These are phyloP conservation scores for Tenrec ecaudatus DNA, from an alignment of 2,113 vertebrate genomes.

Conservation along the genomic window DNA sequence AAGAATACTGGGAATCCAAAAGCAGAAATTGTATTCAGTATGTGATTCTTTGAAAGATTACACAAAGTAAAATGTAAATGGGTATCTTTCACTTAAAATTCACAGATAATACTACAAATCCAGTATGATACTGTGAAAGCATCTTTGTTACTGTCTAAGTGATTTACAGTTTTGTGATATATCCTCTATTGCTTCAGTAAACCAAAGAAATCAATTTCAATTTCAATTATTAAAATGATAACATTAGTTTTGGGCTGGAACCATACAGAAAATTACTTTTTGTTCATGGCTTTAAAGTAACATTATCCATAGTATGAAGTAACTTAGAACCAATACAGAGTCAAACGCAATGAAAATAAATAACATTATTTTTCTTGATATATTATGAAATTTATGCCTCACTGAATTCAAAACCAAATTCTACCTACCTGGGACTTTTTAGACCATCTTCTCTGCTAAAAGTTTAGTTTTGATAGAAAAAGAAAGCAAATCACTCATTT, in stretches of 20 bases:
- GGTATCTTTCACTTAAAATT: neutral
- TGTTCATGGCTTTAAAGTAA: conserved; percentile 46
- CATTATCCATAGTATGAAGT: conserved; percentile 27
- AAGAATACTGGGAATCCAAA: neutral
- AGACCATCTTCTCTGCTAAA: neutral
- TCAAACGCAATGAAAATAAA: neutral
- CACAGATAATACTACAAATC: neutral
- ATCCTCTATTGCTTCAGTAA: conserved; percentile 56
- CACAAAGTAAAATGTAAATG: conserved; percentile 1
- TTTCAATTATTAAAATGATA: conserved; percentile 72
- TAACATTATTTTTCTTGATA: conserved; percentile 23
- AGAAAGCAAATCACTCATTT: neutral
- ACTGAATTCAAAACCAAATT: conserved; percentile 19
- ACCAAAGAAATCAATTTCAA: conserved; percentile 61
- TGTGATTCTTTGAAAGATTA: neutral
- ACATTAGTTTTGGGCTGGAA: conserved; percentile 51
- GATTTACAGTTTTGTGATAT: conserved; percentile 37
- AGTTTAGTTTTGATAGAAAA: neutral
- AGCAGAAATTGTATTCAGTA: neutral
- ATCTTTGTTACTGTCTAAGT: conserved; percentile 51
- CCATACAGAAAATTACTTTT: conserved; percentile 64
- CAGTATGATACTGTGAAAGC: neutral
- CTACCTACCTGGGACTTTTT: neutral
- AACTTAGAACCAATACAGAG: neutral
- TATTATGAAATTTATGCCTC: conserved; percentile 21